Evolutionary conservation across 1,140 invertebrate species (phyloP).

Genomic region (Drosophila tani): DNA sequence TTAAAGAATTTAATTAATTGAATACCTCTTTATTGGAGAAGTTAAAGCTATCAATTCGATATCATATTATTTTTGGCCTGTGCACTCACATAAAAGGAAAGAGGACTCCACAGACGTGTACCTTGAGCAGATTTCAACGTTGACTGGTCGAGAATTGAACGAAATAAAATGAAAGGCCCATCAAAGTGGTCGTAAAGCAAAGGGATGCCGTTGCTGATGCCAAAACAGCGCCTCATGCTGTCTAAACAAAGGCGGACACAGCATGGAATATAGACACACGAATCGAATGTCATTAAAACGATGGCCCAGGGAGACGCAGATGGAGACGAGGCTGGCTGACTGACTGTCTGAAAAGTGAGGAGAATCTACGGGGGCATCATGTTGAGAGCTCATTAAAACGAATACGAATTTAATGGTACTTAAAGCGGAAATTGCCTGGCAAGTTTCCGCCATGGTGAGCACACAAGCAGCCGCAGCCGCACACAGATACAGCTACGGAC

Average conservation of each 20-base stretch:
- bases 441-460: slow-evolving; percentile 76
- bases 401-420: slow-evolving; percentile 84
- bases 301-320: slow-evolving; percentile 19
- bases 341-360: slow-evolving; percentile 15
- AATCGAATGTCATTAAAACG: slow-evolving; percentile 81
- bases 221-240: slow-evolving; percentile 43
- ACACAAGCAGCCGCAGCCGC: slow-evolving; percentile 48
- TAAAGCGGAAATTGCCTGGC: slow-evolving; percentile 84
- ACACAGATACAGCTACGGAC: slow-evolving; percentile 25
- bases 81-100: slow-evolving; percentile 3
- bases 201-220: slow-evolving; percentile 8
- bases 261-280: slow-evolving; percentile 59
- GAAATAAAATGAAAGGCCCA: slow-evolving; percentile 46
- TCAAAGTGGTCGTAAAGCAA: slow-evolving; percentile 48
- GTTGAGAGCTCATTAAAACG: slow-evolving; percentile 84
- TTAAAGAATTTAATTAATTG: neutral
- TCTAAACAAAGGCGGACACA: slow-evolving; percentile 57
- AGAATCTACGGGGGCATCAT: slow-evolving; percentile 60
- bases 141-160: slow-evolving; percentile 57
- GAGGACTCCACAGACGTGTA: slow-evolving; percentile 3
- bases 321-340: slow-evolving; percentile 14
- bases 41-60: neutral
- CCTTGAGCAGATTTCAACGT: slow-evolving; percentile 62
- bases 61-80: neutral
- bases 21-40: neutral